A percentile compares a stretch with the other conserved stretches of the same genome.
Conservation (phyloP, 35 echinoderm and acorn worm species). For the Chiridota heheva region DNA sequence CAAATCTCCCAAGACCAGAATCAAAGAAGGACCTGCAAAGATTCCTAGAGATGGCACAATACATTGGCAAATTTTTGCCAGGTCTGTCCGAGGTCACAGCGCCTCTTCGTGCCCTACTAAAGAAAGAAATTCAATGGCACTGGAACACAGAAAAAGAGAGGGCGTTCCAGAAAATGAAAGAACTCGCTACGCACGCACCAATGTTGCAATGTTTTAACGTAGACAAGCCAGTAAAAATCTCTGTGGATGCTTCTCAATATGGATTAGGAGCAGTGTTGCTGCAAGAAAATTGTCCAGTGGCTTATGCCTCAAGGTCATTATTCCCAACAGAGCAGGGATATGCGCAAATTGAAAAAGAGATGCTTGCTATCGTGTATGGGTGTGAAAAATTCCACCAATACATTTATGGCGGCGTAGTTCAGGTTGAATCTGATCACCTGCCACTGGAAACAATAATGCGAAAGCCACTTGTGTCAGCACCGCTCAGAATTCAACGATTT, state of each 20-base stretch:
- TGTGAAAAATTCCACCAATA: conserved; percentile 48
- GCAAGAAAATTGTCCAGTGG: conserved; percentile 22
- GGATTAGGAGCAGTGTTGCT: conserved; percentile 1
- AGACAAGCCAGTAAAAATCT: conserved; percentile 23
- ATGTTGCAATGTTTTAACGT: conserved; percentile 11
- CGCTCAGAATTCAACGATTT: too few relatives aligned
- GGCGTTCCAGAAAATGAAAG: conserved; percentile 7
- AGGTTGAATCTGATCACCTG: conserved; percentile 24
- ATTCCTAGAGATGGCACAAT: too few relatives aligned
- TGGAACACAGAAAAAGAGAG: conserved; percentile 17
- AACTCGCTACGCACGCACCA: not conserved
- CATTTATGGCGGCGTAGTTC: conserved; percentile 16
- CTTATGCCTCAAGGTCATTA: conserved; percentile 20
- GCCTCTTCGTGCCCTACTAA: not conserved
- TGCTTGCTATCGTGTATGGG: conserved; percentile 31
- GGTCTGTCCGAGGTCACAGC: too few relatives aligned
- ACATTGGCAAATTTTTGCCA: too few relatives aligned
- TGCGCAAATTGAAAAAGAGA: conserved; percentile 50
- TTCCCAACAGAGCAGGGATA: not conserved
- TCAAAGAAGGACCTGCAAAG: too few relatives aligned
- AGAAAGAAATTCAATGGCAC: conserved; percentile 13
- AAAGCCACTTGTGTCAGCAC: not conserved
- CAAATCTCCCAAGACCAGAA: too few relatives aligned
- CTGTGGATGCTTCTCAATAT: conserved; percentile 13
- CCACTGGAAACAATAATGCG: not conserved